phyloP scores from a whole-genome alignment of 2,888 invertebrate species.

The Cephus nigrinus region DNA sequence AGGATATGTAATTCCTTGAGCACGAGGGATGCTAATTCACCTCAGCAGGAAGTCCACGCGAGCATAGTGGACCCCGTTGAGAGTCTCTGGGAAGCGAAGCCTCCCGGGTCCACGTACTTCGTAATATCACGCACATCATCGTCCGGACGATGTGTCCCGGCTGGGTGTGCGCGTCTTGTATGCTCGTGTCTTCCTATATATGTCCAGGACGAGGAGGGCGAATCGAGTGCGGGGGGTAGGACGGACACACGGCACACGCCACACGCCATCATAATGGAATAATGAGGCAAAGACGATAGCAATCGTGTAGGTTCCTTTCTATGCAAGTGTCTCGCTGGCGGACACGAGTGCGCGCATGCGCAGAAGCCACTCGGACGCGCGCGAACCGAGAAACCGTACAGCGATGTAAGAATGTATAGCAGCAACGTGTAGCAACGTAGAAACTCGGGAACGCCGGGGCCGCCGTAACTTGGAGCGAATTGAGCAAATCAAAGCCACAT shows the following conservation, averaged over 20 bases:
- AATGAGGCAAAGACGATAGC: conserved; percentile 64
- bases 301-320: conserved; percentile 60
- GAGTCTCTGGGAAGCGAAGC: not conserved
- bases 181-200: not conserved
- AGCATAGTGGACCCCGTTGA: not conserved
- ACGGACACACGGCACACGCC: conserved; percentile 60
- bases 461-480: conserved; percentile 56
- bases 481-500: conserved; percentile 65
- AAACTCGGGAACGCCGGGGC: conserved; percentile 17
- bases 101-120: conserved; percentile 32
- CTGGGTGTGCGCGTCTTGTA: not conserved
- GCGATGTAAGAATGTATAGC: conserved; percentile 1
- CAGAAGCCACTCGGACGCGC: conserved; percentile 17
- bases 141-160: conserved; percentile 31
- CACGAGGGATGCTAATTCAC: not conserved
- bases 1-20: not conserved
- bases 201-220: conserved; percentile 11
- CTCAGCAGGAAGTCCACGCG: not conserved
- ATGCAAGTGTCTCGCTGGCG: conserved; percentile 37
- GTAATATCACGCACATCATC: conserved; percentile 54
- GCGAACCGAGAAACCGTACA: conserved; percentile 23
- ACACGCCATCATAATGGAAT: conserved; percentile 64
- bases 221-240: conserved; percentile 20
- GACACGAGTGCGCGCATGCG: not conserved
- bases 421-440: not conserved